Conservation (phyloP, 1,140 invertebrate species). For the Drosophila hydei region DNA sequence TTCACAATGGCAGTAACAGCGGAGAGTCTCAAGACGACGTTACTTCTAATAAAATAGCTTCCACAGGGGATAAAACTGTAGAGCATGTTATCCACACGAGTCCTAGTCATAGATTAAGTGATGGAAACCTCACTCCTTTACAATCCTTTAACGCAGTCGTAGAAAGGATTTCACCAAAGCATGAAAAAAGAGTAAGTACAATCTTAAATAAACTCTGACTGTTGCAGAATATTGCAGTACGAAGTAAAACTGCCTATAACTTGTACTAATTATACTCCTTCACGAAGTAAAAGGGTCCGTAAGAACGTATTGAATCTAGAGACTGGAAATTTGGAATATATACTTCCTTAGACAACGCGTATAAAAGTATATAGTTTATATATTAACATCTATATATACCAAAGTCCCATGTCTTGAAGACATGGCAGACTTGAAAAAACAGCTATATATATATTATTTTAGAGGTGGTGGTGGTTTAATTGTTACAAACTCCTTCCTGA, state of each 20-base stretch:
- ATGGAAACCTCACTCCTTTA: conserved; percentile 86
- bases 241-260: neutral
- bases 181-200: conserved; percentile 74
- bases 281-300: too few species aligned
- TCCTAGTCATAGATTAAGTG: conserved; percentile 83
- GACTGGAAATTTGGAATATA: too few species aligned
- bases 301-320: too few species aligned
- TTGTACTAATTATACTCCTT: too few species aligned
- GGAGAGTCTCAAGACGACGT: conserved; percentile 54
- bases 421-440: too few species aligned
- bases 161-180: conserved; percentile 86
- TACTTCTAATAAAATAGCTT: conserved; percentile 56
- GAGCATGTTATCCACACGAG: conserved; percentile 37
- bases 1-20: conserved; percentile 68
- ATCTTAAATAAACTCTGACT: neutral
- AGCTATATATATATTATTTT: too few species aligned
- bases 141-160: conserved; percentile 89
- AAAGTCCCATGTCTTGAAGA: too few species aligned
- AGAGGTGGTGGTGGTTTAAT: too few species aligned
- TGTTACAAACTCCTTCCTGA: too few species aligned
- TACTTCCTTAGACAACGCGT: too few species aligned
- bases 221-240: neutral
- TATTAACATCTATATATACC: too few species aligned
- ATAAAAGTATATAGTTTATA: too few species aligned
- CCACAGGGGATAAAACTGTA: conserved; percentile 26